Evolutionary conservation across 2,888 invertebrate species (phyloP).

Genomic region (Drosophila neotestacea): DNA sequence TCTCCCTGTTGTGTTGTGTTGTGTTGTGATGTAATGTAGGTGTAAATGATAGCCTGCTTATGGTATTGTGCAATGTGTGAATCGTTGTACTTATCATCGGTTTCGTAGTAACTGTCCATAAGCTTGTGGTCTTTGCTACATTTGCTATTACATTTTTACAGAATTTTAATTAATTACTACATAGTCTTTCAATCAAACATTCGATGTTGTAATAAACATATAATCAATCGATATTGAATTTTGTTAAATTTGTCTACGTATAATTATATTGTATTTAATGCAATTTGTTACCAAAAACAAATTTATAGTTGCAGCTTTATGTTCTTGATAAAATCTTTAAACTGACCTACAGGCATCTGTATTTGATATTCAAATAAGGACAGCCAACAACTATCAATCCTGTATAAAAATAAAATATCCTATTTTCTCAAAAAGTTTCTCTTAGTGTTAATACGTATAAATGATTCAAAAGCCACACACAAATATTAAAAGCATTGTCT

Average conservation of each 20-base stretch:
- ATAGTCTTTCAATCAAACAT: slow-evolving; percentile 37
- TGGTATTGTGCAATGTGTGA: slow-evolving; percentile 51
- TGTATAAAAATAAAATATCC: too few relatives aligned
- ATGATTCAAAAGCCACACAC: too few relatives aligned
- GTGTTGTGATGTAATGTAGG: slow-evolving; percentile 42
- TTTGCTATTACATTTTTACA: slow-evolving; percentile 5
- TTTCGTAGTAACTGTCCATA: slow-evolving; percentile 8
- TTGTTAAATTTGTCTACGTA: neutral
- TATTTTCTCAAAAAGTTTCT: too few relatives aligned
- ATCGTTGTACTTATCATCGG: neutral
- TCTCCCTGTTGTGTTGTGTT: slow-evolving; percentile 2
- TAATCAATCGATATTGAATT: neutral
- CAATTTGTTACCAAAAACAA: too few relatives aligned
- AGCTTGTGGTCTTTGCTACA: slow-evolving; percentile 14
- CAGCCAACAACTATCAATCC: too few relatives aligned
- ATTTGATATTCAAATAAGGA: too few relatives aligned
- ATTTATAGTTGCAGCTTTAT: too few relatives aligned
- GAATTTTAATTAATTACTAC: slow-evolving; percentile 15
- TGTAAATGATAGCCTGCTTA: slow-evolving; percentile 64
- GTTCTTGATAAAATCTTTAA: too few relatives aligned
- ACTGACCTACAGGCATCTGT: too few relatives aligned
- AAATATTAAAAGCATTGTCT: too few relatives aligned
- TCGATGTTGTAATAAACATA: slow-evolving; percentile 2
- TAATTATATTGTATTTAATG: neutral
- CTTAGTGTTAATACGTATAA: too few relatives aligned